Evolutionary conservation across 2,888 invertebrate species (phyloP).

Genomic region (Limnephilus auricula): DNA sequence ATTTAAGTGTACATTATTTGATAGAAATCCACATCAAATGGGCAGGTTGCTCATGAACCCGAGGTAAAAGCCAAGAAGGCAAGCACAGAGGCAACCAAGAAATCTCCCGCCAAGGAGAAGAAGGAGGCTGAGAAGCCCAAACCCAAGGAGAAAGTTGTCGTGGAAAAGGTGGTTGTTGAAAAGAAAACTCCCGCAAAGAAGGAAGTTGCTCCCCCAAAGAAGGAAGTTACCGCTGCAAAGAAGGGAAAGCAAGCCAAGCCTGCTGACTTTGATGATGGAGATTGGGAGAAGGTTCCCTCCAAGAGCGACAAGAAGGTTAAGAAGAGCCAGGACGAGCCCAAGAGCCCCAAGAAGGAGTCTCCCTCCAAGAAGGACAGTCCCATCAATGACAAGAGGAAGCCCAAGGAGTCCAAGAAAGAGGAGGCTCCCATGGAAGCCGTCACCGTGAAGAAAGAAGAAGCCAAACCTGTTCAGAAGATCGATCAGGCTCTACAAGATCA

Average conservation of each 20-base stretch:
- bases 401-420: slow-evolving; percentile 68
- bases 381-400: slow-evolving; percentile 73
- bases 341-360: slow-evolving; percentile 72
- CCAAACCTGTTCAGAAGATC: slow-evolving; percentile 38
- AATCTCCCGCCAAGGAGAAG: slow-evolving; percentile 76
- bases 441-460: slow-evolving; percentile 71
- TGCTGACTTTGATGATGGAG: slow-evolving; percentile 85
- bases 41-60: slow-evolving; percentile 77
- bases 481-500: slow-evolving; percentile 73
- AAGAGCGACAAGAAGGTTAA: slow-evolving; percentile 85
- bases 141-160: slow-evolving; percentile 70
- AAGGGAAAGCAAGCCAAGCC: slow-evolving; percentile 80
- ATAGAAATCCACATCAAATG: slow-evolving; percentile 82
- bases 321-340: slow-evolving; percentile 80
- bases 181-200: slow-evolving; percentile 59
- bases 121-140: slow-evolving; percentile 77
- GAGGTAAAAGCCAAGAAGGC: slow-evolving; percentile 78
- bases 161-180: slow-evolving; percentile 52
- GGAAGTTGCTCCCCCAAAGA: slow-evolving; percentile 68
- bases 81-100: slow-evolving; percentile 70
- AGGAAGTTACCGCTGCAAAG: slow-evolving; percentile 68
- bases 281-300: slow-evolving; percentile 85
- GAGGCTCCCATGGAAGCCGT: slow-evolving; percentile 70
- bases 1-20: slow-evolving; percentile 40
- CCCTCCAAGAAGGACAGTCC: slow-evolving; percentile 79